Conservation (phyloP, 2,113 vertebrate genomes). For the Hippotragus niger region DNA sequence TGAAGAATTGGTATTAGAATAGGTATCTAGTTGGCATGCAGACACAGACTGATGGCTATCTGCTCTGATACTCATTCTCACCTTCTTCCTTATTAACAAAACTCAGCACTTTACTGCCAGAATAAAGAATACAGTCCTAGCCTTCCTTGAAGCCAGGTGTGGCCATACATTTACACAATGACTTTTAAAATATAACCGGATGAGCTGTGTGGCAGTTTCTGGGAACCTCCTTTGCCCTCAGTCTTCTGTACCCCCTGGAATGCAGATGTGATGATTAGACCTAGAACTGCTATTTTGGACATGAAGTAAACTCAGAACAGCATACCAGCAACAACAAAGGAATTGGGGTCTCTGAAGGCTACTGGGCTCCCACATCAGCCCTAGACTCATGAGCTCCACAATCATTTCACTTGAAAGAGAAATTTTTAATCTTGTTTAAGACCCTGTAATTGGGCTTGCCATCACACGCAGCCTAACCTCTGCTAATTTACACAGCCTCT, state of each 20-base stretch:
- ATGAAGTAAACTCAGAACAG: not conserved
- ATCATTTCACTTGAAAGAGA: constrained; percentile 19
- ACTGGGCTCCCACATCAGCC: not conserved
- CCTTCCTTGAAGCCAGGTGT: not conserved
- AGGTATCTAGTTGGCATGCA: not conserved
- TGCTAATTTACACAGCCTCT: not conserved
- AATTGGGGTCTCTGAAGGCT: not conserved
- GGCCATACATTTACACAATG: not conserved
- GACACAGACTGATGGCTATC: not conserved
- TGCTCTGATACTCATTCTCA: not conserved
- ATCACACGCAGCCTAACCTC: not conserved
- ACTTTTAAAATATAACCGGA: not conserved
- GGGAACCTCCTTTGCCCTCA: not conserved
- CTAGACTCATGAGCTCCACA: not conserved
- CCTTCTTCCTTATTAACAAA: not conserved
- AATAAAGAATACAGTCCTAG: not conserved
- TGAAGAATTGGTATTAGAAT: not conserved
- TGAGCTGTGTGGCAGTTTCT: not conserved
- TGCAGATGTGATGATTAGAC: not conserved
- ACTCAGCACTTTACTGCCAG: not conserved
- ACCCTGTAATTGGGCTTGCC: not conserved
- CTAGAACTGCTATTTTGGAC: not conserved
- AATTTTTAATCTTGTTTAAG: not conserved
- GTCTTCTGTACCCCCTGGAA: not conserved
- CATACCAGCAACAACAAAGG: not conserved